A percentile compares a stretch with the other conserved stretches of the same genome.
Evolutionary conservation across 1,140 invertebrate genomes (phyloP).

Genomic region (Goniozus legneri): DNA sequence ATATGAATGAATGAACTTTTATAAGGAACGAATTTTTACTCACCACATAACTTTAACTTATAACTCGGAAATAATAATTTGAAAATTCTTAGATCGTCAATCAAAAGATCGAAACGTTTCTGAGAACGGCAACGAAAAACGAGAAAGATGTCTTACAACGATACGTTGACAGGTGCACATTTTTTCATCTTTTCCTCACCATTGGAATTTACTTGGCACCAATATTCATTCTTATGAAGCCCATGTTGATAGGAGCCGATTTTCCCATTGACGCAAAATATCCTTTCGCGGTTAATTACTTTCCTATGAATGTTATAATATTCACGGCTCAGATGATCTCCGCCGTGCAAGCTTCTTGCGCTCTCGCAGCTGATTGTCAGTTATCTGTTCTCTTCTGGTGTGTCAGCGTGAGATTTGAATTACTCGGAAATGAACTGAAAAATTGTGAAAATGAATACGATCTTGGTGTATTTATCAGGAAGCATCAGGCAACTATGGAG

Average conservation of each 20-base stretch:
- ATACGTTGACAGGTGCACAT: slow-evolving; percentile 16
- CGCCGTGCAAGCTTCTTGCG: slow-evolving; percentile 16
- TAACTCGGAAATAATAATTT: no score
- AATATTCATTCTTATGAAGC: slow-evolving; percentile 9
- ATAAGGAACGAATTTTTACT: no score
- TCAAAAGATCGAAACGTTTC: slow-evolving; percentile 21
- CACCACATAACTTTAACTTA: no score
- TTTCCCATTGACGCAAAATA: slow-evolving; percentile 24
- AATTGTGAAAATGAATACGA: slow-evolving; percentile 7
- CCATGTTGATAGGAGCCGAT: slow-evolving; percentile 12
- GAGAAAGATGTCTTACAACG: slow-evolving; percentile 17
- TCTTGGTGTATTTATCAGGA: slow-evolving; percentile 8
- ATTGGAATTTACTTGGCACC: slow-evolving; percentile 17
- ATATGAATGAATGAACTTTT: no score
- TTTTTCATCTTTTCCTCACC: slow-evolving; percentile 14
- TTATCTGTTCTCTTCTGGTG: slow-evolving; percentile 19
- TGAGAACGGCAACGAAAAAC: slow-evolving; percentile 3
- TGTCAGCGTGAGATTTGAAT: slow-evolving; percentile 19
- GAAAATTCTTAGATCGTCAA: no score
- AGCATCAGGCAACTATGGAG: slow-evolving; percentile 15
- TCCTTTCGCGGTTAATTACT: slow-evolving; percentile 22
- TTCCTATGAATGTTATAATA: slow-evolving; percentile 12
- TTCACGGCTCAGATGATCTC: slow-evolving; percentile 20
- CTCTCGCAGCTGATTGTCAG: slow-evolving; percentile 20
- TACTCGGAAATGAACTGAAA: slow-evolving; percentile 14